Conservation (phyloP, 2,888 invertebrate genomes). For the Mechanitis messenoides region DNA sequence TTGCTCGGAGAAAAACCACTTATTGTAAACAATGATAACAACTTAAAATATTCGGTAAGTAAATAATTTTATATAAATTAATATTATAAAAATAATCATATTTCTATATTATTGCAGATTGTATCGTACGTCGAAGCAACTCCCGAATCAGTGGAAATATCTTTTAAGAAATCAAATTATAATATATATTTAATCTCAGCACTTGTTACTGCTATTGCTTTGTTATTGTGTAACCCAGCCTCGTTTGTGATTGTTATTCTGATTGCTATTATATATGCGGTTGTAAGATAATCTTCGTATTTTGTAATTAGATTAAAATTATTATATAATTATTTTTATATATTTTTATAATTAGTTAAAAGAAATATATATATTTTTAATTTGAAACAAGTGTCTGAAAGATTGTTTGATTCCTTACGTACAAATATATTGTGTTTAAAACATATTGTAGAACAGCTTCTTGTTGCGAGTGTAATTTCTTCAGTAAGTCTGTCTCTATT, state of each 20-base stretch:
- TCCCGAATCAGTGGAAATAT: conserved; percentile 6
- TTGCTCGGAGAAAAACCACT: conserved; percentile 62
- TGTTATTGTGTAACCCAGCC: conserved; percentile 44
- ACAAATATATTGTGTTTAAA: conserved; percentile 1
- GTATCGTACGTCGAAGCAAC: neutral
- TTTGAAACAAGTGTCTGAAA: neutral
- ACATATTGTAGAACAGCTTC: too few species aligned
- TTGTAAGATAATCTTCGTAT: conserved; percentile 11
- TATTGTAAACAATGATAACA: conserved; percentile 50
- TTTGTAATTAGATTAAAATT: too few species aligned
- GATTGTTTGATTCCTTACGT: conserved; percentile 2
- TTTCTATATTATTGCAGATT: conserved; percentile 4
- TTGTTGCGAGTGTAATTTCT: too few species aligned
- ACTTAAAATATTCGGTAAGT: conserved; percentile 57
- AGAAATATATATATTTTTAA: too few species aligned
- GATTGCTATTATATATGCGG: conserved; percentile 19
- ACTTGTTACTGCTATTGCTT: conserved; percentile 43
- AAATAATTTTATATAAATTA: conserved; percentile 10
- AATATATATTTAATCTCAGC: conserved; percentile 41
- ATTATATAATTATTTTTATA: too few species aligned
- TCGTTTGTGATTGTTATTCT: conserved; percentile 29
- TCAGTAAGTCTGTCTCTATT: too few species aligned
- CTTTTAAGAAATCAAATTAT: conserved; percentile 36
- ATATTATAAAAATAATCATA: conserved; percentile 7
- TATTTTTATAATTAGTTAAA: too few species aligned